phyloP scores from a whole-genome alignment of 2,113 vertebrate species.

The Uria aalge region DNA sequence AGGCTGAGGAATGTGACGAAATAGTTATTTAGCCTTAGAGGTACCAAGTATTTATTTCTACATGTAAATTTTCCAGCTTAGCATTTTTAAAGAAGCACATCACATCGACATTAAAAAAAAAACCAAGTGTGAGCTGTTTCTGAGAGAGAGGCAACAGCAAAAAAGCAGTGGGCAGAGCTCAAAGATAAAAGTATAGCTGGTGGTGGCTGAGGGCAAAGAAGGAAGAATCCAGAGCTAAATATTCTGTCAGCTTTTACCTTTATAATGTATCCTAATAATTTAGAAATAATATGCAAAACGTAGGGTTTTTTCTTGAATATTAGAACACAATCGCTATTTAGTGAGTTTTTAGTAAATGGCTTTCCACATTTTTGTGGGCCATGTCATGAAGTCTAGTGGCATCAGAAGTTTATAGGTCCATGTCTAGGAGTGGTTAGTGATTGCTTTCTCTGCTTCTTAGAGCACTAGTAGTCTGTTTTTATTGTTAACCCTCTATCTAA shows the following conservation, averaged over 20 bases:
- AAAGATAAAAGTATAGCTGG: not conserved
- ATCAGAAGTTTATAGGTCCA: not conserved
- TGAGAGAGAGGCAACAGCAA: not conserved
- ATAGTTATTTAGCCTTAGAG: not conserved
- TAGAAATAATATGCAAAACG: not conserved
- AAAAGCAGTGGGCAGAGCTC: not conserved
- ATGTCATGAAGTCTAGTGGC: not conserved
- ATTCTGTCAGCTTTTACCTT: not conserved
- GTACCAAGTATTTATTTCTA: constrained; percentile 37
- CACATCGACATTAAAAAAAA: not conserved
- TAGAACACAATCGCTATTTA: not conserved
- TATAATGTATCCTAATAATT: not conserved
- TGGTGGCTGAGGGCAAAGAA: not conserved
- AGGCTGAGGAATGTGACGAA: not conserved
- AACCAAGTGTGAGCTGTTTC: not conserved
- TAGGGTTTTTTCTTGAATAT: not conserved
- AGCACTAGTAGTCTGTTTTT: not conserved
- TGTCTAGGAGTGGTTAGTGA: not conserved
- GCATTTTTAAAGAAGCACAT: not conserved
- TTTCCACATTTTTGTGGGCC: not conserved
- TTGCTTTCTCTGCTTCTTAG: not conserved
- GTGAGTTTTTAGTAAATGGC: not conserved
- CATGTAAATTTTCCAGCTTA: not conserved
- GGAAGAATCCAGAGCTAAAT: not conserved
- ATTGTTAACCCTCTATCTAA: not conserved